Evolutionary conservation across 1,140 invertebrate species (phyloP), one percentile per base, ranked within the genome.

Genomic region (Harpegnathos saltator): DNA sequence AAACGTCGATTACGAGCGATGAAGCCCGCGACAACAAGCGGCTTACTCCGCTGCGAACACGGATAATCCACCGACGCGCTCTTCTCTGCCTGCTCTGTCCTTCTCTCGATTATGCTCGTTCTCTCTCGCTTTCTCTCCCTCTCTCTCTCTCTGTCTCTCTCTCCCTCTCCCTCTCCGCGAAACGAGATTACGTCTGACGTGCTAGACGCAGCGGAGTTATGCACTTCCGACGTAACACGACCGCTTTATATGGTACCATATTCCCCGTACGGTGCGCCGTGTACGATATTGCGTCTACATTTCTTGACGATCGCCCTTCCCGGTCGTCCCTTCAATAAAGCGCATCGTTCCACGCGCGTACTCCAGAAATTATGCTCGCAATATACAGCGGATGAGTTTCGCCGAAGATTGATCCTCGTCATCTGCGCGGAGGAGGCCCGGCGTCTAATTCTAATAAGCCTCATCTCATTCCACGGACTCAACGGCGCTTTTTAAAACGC

Each of bases 161-260:
- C 54, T 44, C 19, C 78, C 78, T 61, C 72, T 85, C 59, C n/a
- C n/a, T 33, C 72, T 58, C n/a, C 50, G 44, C 24, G 66, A 65
- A 85, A 83, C 19, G 54, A 71, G 75, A 80, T 80, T 80, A 80
- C 24, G 54, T 71, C 75, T 80, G 75, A 71, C 75, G 52, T 59
- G 65, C 17, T 69, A 52, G 73, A 83, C 73, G 54, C 29, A 50
- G 26, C 56, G 38, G 52, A 85, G 65, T 71, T 85, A 85, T 80
- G 71, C 82, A 84, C 84, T 65, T 68, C 50, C n/a, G 26, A 44
- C 33, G 54, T n/a, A 73, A 66, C 73, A 74, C 71, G 54, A 82
- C 48, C 75, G 69, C 77, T 85, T 86, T 75, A 82, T 50, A 69
- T 33, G 59, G 72, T 58, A 48, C 58, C 66, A 72, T 84, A 77